phyloP scores from a whole-genome alignment of 2,888 invertebrate species.

The Alviniconcha strummeri region DNA sequence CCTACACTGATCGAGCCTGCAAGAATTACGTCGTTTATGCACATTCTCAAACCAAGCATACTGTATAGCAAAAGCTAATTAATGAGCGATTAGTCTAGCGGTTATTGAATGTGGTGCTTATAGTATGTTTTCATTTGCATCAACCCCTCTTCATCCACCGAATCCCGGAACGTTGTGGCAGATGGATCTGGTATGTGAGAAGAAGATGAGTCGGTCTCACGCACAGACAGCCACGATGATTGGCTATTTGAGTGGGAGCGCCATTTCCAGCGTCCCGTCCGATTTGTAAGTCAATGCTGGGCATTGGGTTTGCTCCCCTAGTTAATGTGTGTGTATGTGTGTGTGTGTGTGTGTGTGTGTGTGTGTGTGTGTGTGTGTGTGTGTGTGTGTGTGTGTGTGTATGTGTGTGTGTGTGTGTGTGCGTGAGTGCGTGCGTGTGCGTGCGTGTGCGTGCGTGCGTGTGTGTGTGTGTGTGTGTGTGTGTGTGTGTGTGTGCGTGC shows the following conservation, averaged over 20 bases:
- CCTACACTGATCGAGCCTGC: too few species aligned
- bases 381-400: not conserved
- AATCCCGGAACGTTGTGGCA: not conserved
- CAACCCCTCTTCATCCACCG: not conserved
- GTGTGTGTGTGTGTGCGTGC: too few species aligned
- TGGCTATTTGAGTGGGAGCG: conserved; percentile 16
- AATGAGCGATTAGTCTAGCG: too few species aligned
- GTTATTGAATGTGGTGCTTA: too few species aligned
- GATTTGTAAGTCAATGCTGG: conserved; percentile 15
- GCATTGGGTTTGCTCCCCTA: too few species aligned
- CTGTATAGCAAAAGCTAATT: too few species aligned
- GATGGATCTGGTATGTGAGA: conserved; percentile 31
- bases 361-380: not conserved
- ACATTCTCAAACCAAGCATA: too few species aligned
- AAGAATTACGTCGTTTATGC: too few species aligned
- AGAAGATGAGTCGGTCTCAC: conserved; percentile 7
- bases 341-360: not conserved
- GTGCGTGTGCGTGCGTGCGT: not conserved
- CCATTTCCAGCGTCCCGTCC: conserved; percentile 8
- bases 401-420: not conserved
- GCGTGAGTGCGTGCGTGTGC: not conserved
- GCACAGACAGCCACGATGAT: conserved; percentile 28
- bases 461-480: too few species aligned
- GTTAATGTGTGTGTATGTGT: not conserved
- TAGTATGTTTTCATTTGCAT: too few species aligned